phyloP scores from a whole-genome alignment of 2,113 vertebrate species.

The Peromyscus californicus region DNA sequence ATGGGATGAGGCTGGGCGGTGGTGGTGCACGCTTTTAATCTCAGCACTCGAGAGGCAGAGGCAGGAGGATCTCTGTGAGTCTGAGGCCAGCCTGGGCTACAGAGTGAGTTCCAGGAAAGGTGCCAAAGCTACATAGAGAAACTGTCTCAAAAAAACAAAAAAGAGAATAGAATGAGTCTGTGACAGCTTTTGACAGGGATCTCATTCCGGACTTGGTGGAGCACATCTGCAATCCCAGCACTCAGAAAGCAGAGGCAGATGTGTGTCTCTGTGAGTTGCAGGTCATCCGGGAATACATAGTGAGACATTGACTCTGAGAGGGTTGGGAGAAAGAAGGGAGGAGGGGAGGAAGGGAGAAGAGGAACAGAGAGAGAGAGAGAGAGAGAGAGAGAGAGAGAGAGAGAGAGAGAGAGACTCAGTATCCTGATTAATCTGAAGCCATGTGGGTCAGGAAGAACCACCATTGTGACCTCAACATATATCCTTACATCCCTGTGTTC shows the following conservation, averaged over 20 bases:
- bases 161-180: not conserved
- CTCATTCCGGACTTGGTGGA: not conserved
- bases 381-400: not conserved
- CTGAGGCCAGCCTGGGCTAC: too few relatives aligned
- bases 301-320: not conserved
- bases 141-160: too few relatives aligned
- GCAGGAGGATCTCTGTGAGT: not conserved
- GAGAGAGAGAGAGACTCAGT: not conserved
- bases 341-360: not conserved
- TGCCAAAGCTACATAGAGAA: too few relatives aligned
- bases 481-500: not conserved
- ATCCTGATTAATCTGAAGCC: not conserved
- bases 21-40: not conserved
- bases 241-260: not conserved
- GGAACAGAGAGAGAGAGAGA: not conserved
- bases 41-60: not conserved
- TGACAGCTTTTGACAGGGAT: not conserved
- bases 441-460: not conserved
- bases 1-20: not conserved
- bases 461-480: not conserved
- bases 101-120: too few relatives aligned
- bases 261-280: not conserved
- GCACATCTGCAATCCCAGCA: not conserved
- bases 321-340: rapidly evolving
- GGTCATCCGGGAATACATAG: not conserved